Evolutionary conservation across 1,140 invertebrate species (phyloP), one percentile per base, ranked within the genome.

Genomic region (Asbolus verrucosus): DNA sequence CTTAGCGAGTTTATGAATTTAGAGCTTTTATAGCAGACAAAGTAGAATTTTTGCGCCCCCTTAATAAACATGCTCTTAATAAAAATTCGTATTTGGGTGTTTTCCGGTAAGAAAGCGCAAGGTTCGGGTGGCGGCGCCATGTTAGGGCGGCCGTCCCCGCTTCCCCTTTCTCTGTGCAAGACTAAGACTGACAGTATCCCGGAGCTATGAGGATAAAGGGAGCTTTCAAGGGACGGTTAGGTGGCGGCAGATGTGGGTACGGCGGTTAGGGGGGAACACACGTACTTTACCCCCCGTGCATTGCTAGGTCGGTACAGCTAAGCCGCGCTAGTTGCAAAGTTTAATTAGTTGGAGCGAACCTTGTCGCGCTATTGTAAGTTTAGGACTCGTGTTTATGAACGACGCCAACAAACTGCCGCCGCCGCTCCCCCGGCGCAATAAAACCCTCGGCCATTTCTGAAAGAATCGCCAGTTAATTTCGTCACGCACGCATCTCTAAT

Each of bases 271-370:
- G 61, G 67, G 70, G 66, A 69, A 71, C 72, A 71, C 72, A 73
- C 71, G 71, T 73, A 69, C 31, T 41, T 39, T 72, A 59, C 72
- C 74, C 69, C n/a, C 54, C 65, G 67, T 72, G 70, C 65, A 54
- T 39, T 65, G 70, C 70, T n/a, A n/a, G n/a, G n/a, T n/a, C n/a
- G n/a, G n/a, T n/a, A n/a, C 63, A 38, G 65, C 70, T 76, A 76
- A 76, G 74, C 74, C 72, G 50, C 72, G 70, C 70, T 76, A 76
- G 72, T 76, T 76, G 71, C 71, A 73, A 76, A 76, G 72, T 76
- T 76, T 76, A 76, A 76, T 76, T 76, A 76, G 74, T 76, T 76
- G 70, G 68, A 70, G 72, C 67, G 70, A 65, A 72, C 68, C 70
- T 70, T 74, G 70, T 72, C 67, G 74, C 63, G 67, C 70, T 68